Conservation (phyloP, 2,888 invertebrate genomes). For the Microplitis deprimator region DNA sequence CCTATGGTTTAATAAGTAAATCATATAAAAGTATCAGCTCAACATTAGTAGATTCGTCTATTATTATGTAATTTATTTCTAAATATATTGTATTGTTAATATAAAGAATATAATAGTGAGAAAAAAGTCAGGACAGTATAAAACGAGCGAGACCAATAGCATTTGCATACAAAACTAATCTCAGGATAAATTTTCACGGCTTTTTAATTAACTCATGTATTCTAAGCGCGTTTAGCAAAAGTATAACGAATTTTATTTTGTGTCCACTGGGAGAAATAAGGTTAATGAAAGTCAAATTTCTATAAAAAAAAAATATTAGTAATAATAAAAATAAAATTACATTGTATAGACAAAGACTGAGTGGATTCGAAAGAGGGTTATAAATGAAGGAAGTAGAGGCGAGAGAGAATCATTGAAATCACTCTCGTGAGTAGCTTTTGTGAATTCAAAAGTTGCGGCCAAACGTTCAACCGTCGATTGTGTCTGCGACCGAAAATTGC, state of each 20-base stretch:
- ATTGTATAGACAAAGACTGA: constrained; percentile 23
- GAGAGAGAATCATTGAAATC: constrained; percentile 46
- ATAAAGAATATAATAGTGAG: neutral
- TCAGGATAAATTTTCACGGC: constrained; percentile 22
- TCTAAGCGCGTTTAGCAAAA: constrained; percentile 27
- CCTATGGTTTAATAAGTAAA: too few species aligned
- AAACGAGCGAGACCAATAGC: constrained; percentile 13
- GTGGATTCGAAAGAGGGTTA: constrained; percentile 4
- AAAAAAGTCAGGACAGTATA: neutral
- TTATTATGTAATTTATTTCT: too few species aligned
- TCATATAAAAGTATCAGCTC: too few species aligned
- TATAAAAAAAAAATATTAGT: constrained; percentile 17
- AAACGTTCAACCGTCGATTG: constrained; percentile 42
- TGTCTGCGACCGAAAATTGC: constrained; percentile 43
- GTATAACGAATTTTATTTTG: constrained; percentile 20
- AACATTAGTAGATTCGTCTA: too few species aligned
- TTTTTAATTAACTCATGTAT: constrained; percentile 40
- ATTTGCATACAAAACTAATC: constrained; percentile 34
- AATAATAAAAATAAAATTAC: constrained; percentile 1
- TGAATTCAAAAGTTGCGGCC: constrained; percentile 27
- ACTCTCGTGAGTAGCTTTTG: constrained; percentile 27
- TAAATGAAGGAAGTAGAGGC: constrained; percentile 13
- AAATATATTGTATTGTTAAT: too few species aligned
- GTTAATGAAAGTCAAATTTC: constrained; percentile 37
- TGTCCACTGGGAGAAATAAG: constrained; percentile 20